Base-by-base conservation (phyloP, 2,113 vertebrate genomes). In the Rostratula benghalensis region DNA sequence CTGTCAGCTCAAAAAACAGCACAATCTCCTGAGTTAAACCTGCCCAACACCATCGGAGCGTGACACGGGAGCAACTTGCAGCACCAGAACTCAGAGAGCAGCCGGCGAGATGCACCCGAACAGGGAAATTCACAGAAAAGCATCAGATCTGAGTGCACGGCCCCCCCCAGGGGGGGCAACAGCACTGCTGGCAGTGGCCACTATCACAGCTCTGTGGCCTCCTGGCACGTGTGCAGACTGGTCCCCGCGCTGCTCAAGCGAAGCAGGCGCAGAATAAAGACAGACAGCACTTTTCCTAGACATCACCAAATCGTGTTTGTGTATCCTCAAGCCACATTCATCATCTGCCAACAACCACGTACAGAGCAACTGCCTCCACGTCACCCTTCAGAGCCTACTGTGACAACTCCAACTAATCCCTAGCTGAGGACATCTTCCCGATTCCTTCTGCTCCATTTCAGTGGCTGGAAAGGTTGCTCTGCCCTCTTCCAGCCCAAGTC, bases 121-220 rank as follows among this genome's bases (percentile, higher is more conserved):
- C 15, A 10, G 63, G 22, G 60, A 4, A 1, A 28, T 12, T 2
- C 13, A 14, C 48, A 67, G 84, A 4, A 20, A 56, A 78, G 23
- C 63, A 27, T 4, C n/a, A 2, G 48, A 63, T 35, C 10, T 1
- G 1, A 46, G 76, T 0, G 1, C 50, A 2, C 0, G 0, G 64
- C 4, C 64, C 18, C 64, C 18, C 64, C 19, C 27, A 11, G 64
- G 43, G 11, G 33, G 79, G 50, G 63, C 35, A 39, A 39, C 70
- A 1, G 2, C 2, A 0, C 10, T 0, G 3, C 53, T 1, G 17
- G 6, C 1, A 8, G 13, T 6, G 67, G 68, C 4, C 78, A 3
- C 60, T 4, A 5, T 28, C 50, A 11, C 56, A 11, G 78, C 61
- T 5, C 74, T 1, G 70, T 1, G 64, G 22, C 28, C 54, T 30